Conservation (phyloP, 2,888 invertebrate genomes). For the Branchipolynoe longqiensis region DNA sequence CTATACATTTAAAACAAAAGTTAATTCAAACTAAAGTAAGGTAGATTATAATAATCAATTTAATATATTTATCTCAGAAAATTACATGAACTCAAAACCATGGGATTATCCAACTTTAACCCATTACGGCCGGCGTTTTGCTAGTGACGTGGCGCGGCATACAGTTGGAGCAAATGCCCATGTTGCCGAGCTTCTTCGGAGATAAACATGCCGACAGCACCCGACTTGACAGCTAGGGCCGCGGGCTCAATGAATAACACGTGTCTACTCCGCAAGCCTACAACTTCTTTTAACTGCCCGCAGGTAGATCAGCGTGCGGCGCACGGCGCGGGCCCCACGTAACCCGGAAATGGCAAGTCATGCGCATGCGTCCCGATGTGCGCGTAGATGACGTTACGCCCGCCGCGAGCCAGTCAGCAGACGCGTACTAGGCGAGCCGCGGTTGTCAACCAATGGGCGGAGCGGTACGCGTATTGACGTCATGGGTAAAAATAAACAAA, state of each 20-base stretch:
- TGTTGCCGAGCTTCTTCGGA: neutral
- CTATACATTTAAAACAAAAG: too few relatives aligned
- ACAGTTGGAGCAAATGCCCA: neutral
- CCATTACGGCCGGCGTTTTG: neutral
- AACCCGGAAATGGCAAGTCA: neutral
- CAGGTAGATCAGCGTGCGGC: neutral
- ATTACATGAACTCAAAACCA: too few relatives aligned
- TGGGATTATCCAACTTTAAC: too few relatives aligned
- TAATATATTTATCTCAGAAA: too few relatives aligned
- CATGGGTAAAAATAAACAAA: too few relatives aligned
- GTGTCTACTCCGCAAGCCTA: constrained; percentile 11
- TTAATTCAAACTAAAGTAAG: too few relatives aligned
- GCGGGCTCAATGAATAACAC: constrained; percentile 9
- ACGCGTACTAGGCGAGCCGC: neutral
- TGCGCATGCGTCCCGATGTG: neutral
- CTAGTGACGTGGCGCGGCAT: neutral
- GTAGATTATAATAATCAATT: too few relatives aligned
- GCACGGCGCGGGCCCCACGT: neutral
- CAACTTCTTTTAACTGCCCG: neutral
- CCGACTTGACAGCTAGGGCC: neutral
- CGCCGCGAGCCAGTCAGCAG: neutral
- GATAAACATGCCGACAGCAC: neutral
- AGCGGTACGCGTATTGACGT: neutral
- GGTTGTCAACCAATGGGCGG: neutral
- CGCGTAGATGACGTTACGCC: neutral